Evolutionary conservation across 92 coral and sea anemone genomes (phyloP), one percentile per base, ranked within the genome.

Genomic region (Parazoanthus darwini): DNA sequence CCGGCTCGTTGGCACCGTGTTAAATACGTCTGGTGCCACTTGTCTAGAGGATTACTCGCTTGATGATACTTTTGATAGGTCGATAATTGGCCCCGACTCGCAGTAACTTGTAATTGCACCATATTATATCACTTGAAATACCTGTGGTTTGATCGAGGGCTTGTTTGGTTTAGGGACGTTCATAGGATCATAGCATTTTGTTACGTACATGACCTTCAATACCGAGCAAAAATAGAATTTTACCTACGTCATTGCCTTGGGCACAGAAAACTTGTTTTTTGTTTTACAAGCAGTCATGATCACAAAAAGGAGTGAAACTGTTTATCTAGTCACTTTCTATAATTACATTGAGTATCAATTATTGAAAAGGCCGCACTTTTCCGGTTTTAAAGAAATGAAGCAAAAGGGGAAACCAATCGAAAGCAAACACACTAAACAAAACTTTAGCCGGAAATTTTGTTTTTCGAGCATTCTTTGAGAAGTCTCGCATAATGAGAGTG

Each of bases 21-120:
- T 84, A 84, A 84, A 84, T 84, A 84, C 26, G 87, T 48, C 68
- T 84, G 87, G 87, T 70, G 87, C 87, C 87, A 50, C 87, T 84
- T 44, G 87, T 84, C 87, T 84, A 9, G 78, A 18, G 67, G 87
- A 84, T 84, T 84, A 84, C 79, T 84, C 14, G 59, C n/a, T 71
- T 72, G 87, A 84, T 72, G 79, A 84, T 84, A 70, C 79, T 26
- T 84, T 72, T 84, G 87, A 84, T 84, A 84, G 87, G 39, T 84
- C 79, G 87, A 84, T 84, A 71, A 84, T 84, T 84, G 51, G 87
- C 66, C 25, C 65, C 25, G n/a, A 33, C 86, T 72, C 18, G 78
- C 79, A 66, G 29, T 38, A 8, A 15, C 26, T 74, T 48, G 43
- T 84, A 84, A 84, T 84, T 84, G 79, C 79, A 46, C 79, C 43